Percentiles rank a stretch among this genome's conserved stretches.
These are phyloP conservation scores for Fringilla coelebs DNA, from an alignment of 2,797 vertebrate genomes.

Conservation along the genomic window DNA sequence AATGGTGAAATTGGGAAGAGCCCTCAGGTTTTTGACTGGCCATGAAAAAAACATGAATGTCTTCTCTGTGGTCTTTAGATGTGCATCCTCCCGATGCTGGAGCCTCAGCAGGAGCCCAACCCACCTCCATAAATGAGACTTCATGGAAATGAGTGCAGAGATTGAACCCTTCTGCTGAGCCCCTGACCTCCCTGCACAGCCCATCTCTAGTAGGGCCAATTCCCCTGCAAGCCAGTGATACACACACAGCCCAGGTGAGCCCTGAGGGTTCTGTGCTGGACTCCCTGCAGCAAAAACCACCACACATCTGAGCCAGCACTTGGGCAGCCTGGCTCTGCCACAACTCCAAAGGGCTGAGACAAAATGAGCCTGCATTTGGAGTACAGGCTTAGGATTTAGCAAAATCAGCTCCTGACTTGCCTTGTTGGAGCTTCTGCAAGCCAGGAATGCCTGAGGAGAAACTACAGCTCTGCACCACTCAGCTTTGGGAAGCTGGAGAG, in stretches of 20 bases:
- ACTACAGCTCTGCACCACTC: neutral
- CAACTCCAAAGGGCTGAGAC: neutral
- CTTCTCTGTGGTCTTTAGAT: neutral
- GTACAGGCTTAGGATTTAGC: neutral
- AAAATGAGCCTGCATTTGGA: neutral
- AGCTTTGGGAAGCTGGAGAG: neutral
- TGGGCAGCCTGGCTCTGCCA: neutral
- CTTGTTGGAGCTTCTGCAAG: neutral
- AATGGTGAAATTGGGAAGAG: neutral
- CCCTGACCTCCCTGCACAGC: neutral
- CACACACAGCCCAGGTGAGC: neutral
- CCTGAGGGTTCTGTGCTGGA: neutral
- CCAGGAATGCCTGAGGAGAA: conserved; percentile 21
- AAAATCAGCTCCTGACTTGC: neutral
- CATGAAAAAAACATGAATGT: fast-evolving
- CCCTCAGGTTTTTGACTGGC: neutral
- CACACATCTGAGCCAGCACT: neutral
- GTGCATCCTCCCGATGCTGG: neutral
- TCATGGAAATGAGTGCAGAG: neutral
- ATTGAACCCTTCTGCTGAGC: neutral
- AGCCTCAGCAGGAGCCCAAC: neutral
- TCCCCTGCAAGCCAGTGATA: neutral
- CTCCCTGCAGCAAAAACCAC: neutral
- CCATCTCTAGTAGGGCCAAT: neutral
- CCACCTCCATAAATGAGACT: neutral